Base-by-base conservation (phyloP, 2,888 invertebrate genomes). In the Stenodema calcarata region DNA sequence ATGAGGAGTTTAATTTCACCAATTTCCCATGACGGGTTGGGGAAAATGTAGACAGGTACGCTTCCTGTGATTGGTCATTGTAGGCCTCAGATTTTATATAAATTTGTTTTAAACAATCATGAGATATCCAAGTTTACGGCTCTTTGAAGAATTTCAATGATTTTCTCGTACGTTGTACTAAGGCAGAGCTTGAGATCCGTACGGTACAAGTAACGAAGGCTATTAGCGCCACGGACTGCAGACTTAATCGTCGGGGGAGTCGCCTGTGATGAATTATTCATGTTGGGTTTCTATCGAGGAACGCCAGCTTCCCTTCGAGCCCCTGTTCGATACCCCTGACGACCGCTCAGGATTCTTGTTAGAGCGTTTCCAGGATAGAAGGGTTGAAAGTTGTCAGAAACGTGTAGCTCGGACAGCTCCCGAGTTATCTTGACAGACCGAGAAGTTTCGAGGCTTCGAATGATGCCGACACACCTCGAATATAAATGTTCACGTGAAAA, bases 161-260 rank as follows among this genome's bases (percentile, higher is more conserved):
- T 2, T 7, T 62, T 4, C 11, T 4, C 62, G 11, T 23, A 62
- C 23, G 18, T 23, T 23, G 62, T 62, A 62, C 62, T 23, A 23
- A 23, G 62, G 62, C 62, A 4, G 47, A 47, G 12, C 1, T 12
- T 47, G 47, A 2, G 47, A 35, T 47, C 4, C 62, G 62, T 62
- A 62, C 62, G 27, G 23, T 12, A 7, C 23, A 6, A 42, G 44
- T 78, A 78, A 78, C 78, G 78, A 78, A 78, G 42, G 78, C 78
- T 78, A 78, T 78, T 78, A 78, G 78, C 78, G 41, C 78, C 44
- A 42, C 41, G 78, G 78, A 73, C 73, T 30, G 78, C 78, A 41
- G 44, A 78, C 78, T 78, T 78, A 78, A 78, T 78, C 78, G 78
- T 18, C 30, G 73, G 73, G 73, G 73, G 16, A 35, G 30, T 3